Conservation (phyloP, 2,797 vertebrate genomes). For the Muraenolepis orangiensis region DNA sequence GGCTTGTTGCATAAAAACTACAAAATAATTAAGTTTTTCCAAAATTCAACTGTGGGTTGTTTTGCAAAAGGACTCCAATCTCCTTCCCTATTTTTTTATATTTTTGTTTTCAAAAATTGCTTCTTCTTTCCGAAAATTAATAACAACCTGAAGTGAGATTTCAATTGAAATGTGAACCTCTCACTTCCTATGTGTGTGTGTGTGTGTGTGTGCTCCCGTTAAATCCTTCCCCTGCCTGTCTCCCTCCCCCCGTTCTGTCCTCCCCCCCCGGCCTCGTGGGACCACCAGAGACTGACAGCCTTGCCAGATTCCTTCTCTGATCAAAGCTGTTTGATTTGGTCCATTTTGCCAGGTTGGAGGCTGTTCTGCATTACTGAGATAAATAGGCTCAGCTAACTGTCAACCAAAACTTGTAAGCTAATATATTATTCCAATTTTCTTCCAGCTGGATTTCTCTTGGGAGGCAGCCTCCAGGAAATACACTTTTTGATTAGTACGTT, state of each 20-base stretch:
- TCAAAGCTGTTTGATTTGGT: constrained; percentile 99
- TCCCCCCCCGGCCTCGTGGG: constrained; percentile 87
- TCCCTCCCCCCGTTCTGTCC: constrained; percentile 81
- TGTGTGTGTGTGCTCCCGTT: constrained; percentile 86
- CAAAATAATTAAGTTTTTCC: constrained; percentile 33
- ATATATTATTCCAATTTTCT: constrained; percentile 99
- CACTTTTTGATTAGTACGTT: constrained; percentile 99
- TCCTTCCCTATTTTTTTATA: too few species aligned
- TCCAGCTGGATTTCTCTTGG: constrained; percentile 95
- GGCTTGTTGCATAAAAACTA: constrained; percentile 46
- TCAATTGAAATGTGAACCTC: constrained; percentile 48
- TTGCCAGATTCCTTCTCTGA: constrained; percentile 99
- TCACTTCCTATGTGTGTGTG: constrained; percentile 75
- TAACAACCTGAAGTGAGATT: constrained; percentile 72
- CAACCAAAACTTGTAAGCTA: constrained; percentile 99
- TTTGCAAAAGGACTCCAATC: constrained; percentile 40
- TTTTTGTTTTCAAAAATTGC: constrained; percentile 35
- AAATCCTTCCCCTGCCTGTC: constrained; percentile 68
- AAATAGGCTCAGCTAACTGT: constrained; percentile 99
- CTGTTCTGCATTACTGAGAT: constrained; percentile 99
- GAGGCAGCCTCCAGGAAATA: constrained; percentile 99
- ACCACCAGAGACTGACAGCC: constrained; percentile 89
- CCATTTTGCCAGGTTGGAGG: constrained; percentile 99
- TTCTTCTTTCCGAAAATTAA: constrained; percentile 48
- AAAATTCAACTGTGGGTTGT: constrained; percentile 49